Conservation (phyloP, 2,888 invertebrate genomes). For the Platycheirus rosarum region DNA sequence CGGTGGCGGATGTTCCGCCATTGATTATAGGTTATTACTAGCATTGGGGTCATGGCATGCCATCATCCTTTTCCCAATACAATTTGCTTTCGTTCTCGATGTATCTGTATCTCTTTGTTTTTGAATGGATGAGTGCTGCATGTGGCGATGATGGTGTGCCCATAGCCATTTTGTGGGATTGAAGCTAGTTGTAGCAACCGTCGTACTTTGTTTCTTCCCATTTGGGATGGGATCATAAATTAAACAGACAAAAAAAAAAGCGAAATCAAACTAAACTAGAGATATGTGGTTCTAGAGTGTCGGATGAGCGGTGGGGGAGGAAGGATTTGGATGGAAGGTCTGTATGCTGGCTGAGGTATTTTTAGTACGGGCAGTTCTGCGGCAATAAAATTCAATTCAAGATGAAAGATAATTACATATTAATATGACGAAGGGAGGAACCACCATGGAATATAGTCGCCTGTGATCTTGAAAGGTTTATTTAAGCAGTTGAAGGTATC, state of each 20-base stretch:
- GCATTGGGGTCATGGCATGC: slow-evolving; percentile 72
- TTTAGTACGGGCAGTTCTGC: slow-evolving; percentile 66
- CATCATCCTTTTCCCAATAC: slow-evolving; percentile 61
- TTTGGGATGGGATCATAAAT: slow-evolving; percentile 61
- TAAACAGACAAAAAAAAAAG: slow-evolving; percentile 48
- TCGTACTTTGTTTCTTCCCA: slow-evolving; percentile 28
- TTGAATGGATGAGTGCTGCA: slow-evolving; percentile 46
- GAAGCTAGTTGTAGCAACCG: slow-evolving; percentile 61
- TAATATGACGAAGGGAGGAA: slow-evolving; percentile 71
- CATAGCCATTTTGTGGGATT: slow-evolving; percentile 48
- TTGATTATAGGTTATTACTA: slow-evolving; percentile 73
- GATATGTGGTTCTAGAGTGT: background rate
- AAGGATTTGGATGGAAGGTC: background rate
- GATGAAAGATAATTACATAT: slow-evolving; percentile 74
- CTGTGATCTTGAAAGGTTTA: slow-evolving; percentile 10
- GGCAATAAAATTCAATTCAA: slow-evolving; percentile 73
- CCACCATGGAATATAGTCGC: slow-evolving; percentile 65
- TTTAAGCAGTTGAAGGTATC: background rate
- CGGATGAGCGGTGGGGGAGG: slow-evolving; percentile 1
- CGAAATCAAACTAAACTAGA: slow-evolving; percentile 56
- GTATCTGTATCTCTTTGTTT: slow-evolving; percentile 10
- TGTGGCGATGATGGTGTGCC: slow-evolving; percentile 34
- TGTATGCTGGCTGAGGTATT: slow-evolving; percentile 35
- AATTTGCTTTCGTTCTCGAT: slow-evolving; percentile 47
- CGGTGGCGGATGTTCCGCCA: slow-evolving; percentile 74